Conservation (phyloP, 2,797 vertebrate genomes). For the Halcyon leucocephala region DNA sequence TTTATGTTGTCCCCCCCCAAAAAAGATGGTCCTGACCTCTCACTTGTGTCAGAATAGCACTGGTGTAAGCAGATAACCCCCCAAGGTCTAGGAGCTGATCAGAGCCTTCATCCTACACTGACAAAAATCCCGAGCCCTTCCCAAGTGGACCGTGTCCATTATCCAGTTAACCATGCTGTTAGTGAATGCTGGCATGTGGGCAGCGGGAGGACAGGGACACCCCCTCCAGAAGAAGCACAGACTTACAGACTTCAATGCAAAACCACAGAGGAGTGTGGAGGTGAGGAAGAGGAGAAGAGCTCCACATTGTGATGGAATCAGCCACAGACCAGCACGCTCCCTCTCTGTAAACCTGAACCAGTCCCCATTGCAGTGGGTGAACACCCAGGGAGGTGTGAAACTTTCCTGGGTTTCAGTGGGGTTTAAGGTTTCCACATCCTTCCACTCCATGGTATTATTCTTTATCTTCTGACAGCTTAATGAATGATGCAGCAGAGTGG, state of each 20-base stretch:
- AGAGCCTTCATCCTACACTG: neutral
- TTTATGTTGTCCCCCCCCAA: accelerated
- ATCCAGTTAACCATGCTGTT: neutral
- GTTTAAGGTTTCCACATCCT: neutral
- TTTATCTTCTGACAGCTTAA: neutral
- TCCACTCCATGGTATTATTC: neutral
- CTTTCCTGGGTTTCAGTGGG: neutral
- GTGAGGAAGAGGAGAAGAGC: neutral
- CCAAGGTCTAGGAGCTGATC: neutral
- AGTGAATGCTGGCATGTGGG: neutral
- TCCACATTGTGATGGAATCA: neutral
- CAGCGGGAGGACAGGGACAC: neutral
- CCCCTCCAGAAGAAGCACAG: neutral
- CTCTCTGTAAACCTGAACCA: neutral
- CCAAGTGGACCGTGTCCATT: neutral
- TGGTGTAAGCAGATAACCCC: neutral
- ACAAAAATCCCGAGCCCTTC: neutral
- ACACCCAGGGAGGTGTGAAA: neutral
- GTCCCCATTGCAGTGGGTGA: accelerated
- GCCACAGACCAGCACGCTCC: accelerated
- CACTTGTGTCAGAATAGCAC: neutral
- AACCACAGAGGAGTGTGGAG: accelerated
- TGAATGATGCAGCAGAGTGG: neutral
- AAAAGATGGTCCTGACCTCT: neutral
- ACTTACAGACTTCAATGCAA: neutral